These are phyloP conservation scores for Beroe ovata DNA, from an alignment of 37 sponge, comb jelly and placozoan species.

Conservation along the genomic window DNA sequence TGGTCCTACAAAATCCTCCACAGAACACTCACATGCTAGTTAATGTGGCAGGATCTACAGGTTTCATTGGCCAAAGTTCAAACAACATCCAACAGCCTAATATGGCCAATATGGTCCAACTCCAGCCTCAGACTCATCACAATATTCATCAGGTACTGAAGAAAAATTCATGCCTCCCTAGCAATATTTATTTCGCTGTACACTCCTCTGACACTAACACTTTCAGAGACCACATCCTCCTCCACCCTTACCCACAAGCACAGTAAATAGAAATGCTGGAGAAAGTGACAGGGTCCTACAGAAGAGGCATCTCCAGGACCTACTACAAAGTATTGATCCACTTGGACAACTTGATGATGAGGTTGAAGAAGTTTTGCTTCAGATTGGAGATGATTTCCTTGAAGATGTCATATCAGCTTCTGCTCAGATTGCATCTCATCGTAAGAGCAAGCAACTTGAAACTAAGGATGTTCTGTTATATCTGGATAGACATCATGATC, in stretches of 20 bases:
- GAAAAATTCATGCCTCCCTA: no score
- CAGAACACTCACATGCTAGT: constrained; percentile 43
- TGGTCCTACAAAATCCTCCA: constrained; percentile 24
- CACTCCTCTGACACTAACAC: no score
- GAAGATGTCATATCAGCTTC: constrained; percentile 42
- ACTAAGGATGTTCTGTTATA: constrained; percentile 40
- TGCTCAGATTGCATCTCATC: constrained; percentile 59
- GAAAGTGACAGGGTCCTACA: constrained; percentile 52
- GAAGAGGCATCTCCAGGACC: constrained; percentile 49
- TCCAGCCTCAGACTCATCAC: constrained; percentile 12
- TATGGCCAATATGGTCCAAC: constrained; percentile 32
- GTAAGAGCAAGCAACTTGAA: constrained; percentile 52
- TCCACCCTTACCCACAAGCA: constrained; percentile 38
- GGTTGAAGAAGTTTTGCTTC: constrained; percentile 38
- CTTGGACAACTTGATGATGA: constrained; percentile 66
- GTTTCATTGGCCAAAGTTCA: constrained; percentile 16
- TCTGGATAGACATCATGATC: constrained; percentile 35
- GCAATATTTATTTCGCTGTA: no score
- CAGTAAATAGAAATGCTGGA: background rate
- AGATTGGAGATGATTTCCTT: constrained; percentile 66
- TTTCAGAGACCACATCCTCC: constrained; percentile 27
- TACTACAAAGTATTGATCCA: constrained; percentile 24
- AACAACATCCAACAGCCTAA: background rate
- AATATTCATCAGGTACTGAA: background rate
- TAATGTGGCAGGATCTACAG: constrained; percentile 50